These are phyloP conservation scores for Autographa gamma DNA, from an alignment of 2,888 invertebrate genomes.

Conservation along the genomic window DNA sequence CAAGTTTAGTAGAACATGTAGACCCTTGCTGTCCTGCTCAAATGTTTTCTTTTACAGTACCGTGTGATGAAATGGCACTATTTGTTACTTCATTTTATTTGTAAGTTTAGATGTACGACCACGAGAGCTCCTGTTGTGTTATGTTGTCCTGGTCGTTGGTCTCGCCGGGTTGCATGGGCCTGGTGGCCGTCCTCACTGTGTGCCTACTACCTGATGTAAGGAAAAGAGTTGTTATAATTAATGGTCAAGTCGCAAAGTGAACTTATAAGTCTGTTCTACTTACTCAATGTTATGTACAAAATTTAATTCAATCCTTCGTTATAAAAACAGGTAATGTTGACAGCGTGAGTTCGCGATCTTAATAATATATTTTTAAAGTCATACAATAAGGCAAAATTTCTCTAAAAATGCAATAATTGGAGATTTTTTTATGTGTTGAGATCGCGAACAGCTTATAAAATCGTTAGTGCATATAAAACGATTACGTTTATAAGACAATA, in stretches of 20 bases:
- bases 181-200: slow-evolving; percentile 79
- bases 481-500: slow-evolving; percentile 39
- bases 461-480: slow-evolving; percentile 41
- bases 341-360: slow-evolving; percentile 44
- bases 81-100: slow-evolving; percentile 52
- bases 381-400: slow-evolving; percentile 3
- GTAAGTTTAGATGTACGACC: slow-evolving; percentile 27
- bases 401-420: slow-evolving; percentile 13
- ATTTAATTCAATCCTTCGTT: slow-evolving; percentile 39
- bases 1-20: slow-evolving; percentile 32
- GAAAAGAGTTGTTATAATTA: slow-evolving; percentile 46
- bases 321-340: slow-evolving; percentile 39
- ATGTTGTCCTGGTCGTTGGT: slow-evolving; percentile 47
- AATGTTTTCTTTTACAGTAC: slow-evolving; percentile 52
- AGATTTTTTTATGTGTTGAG: slow-evolving; percentile 29
- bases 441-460: slow-evolving; percentile 36
- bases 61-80: slow-evolving; percentile 48
- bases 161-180: slow-evolving; percentile 73
- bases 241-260: slow-evolving; percentile 50
- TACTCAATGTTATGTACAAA: slow-evolving; percentile 47
- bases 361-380: slow-evolving; percentile 27
- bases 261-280: slow-evolving; percentile 52
- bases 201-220: slow-evolving; percentile 73
- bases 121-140: slow-evolving; percentile 21
- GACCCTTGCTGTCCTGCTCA: slow-evolving; percentile 59